Evolutionary conservation across 2,797 vertebrate genomes (phyloP).

Genomic region (Enteromius afrohamiltoni): DNA sequence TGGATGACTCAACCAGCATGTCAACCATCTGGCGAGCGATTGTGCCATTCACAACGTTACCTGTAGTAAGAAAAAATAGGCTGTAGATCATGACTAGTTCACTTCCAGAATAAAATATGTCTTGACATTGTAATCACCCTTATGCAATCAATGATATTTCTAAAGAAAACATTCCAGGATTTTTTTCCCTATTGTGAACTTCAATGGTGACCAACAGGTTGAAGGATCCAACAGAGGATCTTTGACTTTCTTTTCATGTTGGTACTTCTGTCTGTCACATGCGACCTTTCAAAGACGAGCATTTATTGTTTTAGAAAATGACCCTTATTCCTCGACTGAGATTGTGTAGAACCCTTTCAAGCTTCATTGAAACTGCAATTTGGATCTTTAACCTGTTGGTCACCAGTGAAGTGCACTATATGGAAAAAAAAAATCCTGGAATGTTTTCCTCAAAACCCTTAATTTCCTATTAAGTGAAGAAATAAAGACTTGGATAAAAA

Average conservation of each 20-base stretch:
- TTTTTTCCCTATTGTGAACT: background rate
- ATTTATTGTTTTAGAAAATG: background rate
- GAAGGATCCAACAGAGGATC: background rate
- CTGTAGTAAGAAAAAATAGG: constrained; percentile 67
- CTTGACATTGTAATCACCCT: background rate
- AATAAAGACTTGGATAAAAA: background rate
- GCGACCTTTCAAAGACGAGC: background rate
- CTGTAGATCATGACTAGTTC: background rate
- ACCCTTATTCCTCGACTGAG: background rate
- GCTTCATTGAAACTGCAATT: background rate
- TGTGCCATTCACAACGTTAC: constrained; percentile 94
- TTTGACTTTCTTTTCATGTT: background rate
- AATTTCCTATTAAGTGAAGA: background rate
- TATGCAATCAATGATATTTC: background rate
- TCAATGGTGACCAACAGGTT: background rate
- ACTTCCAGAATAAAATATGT: background rate
- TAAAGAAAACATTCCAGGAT: background rate
- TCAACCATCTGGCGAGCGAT: constrained; percentile 98
- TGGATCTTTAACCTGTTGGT: background rate
- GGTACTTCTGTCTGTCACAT: background rate
- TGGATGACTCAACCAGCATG: constrained; percentile 98
- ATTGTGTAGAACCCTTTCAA: background rate
- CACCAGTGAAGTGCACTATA: background rate
- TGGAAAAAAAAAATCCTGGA: background rate
- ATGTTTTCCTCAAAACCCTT: background rate